Percentiles rank a stretch among this genome's conserved stretches.
phyloP scores from a whole-genome alignment of 1,140 invertebrate species.

The Phymorhynchus buccinoides region DNA sequence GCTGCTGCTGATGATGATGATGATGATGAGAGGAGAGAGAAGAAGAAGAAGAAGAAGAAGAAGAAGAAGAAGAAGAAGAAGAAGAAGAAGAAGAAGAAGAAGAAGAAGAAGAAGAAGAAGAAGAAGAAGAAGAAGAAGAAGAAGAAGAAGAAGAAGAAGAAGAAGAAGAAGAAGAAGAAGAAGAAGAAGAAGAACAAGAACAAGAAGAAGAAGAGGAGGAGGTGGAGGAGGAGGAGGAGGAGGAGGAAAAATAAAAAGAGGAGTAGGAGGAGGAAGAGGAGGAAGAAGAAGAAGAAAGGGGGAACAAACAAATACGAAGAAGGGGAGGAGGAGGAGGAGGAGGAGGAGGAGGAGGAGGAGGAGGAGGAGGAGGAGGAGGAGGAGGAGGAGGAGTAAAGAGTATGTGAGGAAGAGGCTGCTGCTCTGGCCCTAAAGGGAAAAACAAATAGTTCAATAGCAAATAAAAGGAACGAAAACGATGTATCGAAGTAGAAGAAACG shows the following conservation, averaged over 20 bases:
- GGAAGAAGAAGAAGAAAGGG: not conserved
- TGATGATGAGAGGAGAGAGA: too few relatives aligned
- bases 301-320: not conserved
- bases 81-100: not conserved
- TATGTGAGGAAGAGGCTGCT: too few relatives aligned
- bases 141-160: not conserved
- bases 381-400: too few relatives aligned
- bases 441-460: too few relatives aligned
- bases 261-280: too few relatives aligned
- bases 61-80: not conserved
- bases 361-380: not conserved
- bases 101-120: not conserved
- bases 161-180: not conserved
- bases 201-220: too few relatives aligned
- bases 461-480: too few relatives aligned
- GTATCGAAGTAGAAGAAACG: too few relatives aligned
- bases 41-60: not conserved
- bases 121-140: not conserved
- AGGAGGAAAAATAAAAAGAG: too few relatives aligned
- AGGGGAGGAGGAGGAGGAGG: not conserved
- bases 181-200: not conserved
- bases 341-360: not conserved
- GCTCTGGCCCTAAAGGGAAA: too few relatives aligned
- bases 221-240: too few relatives aligned
- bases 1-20: too few relatives aligned